Evolutionary conservation across 2,113 vertebrate species (phyloP).

Genomic region (Dinomys branickii): DNA sequence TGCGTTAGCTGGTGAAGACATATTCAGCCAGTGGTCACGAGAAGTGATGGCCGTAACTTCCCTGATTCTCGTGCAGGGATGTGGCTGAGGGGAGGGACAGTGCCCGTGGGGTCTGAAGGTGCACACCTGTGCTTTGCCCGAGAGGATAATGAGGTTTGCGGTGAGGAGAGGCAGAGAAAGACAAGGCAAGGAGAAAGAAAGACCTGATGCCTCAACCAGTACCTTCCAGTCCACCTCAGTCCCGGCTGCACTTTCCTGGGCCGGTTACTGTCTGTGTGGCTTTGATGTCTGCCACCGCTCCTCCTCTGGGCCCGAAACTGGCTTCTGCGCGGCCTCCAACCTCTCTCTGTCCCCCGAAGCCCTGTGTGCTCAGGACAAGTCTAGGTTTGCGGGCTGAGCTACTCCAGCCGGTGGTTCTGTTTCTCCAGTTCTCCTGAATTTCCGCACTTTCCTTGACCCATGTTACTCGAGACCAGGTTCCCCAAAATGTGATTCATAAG

Average conservation of each 20-base stretch:
- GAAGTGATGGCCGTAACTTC: not conserved
- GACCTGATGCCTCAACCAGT: not conserved
- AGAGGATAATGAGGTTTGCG: not conserved
- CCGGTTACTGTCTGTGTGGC: not conserved
- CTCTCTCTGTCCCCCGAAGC: not conserved
- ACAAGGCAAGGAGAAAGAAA: not conserved
- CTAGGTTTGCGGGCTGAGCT: not conserved
- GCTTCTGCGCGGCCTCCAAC: not conserved
- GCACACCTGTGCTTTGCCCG: not conserved
- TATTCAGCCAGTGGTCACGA: not conserved
- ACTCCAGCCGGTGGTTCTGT: not conserved
- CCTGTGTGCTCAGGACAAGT: not conserved
- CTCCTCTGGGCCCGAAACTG: not conserved
- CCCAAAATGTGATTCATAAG: not conserved
- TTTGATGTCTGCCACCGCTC: not conserved
- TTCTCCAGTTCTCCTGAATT: not conserved
- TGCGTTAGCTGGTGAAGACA: slow-evolving; percentile 20
- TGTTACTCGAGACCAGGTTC: not conserved
- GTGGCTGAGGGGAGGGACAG: not conserved
- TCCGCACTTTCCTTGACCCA: not conserved
- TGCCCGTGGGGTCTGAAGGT: not conserved
- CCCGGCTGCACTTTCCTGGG: not conserved
- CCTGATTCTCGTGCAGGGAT: not conserved
- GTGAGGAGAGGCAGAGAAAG: not conserved
- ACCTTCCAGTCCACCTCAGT: not conserved